A percentile compares a stretch with the other conserved stretches of the same genome.
These are phyloP conservation scores for Rhizoglyphus robini DNA, from an alignment of 1,140 invertebrate species.

Conservation along the genomic window DNA sequence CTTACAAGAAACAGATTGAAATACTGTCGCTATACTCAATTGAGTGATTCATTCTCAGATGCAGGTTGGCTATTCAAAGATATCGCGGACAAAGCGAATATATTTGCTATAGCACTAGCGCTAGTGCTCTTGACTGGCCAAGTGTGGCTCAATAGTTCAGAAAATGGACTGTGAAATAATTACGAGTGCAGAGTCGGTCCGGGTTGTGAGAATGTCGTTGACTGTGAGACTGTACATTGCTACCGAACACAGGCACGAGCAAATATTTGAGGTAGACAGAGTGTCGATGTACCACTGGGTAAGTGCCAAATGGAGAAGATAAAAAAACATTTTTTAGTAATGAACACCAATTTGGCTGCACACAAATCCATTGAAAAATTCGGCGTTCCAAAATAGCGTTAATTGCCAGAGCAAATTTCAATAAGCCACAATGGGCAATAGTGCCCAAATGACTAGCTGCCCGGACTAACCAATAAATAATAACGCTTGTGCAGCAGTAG, in stretches of 20 bases:
- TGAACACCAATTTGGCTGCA: not conserved
- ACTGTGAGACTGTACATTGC: not conserved
- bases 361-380: not conserved
- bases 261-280: conserved; percentile 3
- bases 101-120: no score
- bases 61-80: no score
- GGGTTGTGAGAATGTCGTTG: not conserved
- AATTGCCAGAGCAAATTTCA: not conserved
- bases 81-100: no score
- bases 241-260: not conserved
- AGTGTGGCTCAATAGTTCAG: not conserved
- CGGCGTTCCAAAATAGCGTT: not conserved
- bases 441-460: not conserved
- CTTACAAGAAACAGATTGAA: no score
- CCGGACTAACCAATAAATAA: not conserved
- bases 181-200: not conserved
- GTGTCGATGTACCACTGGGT: not conserved
- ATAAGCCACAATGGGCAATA: not conserved
- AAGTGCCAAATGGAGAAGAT: conserved; percentile 3
- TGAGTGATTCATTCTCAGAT: no score
- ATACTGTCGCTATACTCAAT: no score
- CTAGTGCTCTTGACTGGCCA: no score
- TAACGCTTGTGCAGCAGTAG: no score
- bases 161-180: not conserved
- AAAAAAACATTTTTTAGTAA: not conserved